Percentiles rank a stretch among this genome's conserved stretches.
Evolutionary conservation across 2,113 vertebrate species (phyloP).

Genomic region (Alouatta palliata): DNA sequence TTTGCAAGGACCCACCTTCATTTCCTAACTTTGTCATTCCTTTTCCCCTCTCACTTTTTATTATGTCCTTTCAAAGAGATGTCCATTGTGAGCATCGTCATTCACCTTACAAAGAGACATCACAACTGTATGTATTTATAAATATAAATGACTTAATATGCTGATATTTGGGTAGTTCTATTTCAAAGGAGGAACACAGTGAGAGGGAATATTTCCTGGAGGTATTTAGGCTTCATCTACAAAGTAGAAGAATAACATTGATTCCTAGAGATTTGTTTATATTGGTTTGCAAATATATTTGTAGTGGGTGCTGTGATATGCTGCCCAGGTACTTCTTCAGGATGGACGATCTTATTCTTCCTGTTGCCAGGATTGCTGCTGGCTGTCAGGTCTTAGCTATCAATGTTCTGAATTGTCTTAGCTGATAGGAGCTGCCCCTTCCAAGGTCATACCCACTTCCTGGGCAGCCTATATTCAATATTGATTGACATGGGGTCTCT

Average conservation of each 20-base stretch:
- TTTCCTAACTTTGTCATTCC: background rate
- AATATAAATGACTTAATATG: background rate
- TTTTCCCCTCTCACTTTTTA: background rate
- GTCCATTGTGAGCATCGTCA: background rate
- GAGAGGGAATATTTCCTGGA: background rate
- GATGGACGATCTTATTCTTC: background rate
- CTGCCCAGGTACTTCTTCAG: background rate
- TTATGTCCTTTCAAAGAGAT: background rate
- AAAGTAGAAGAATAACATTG: background rate
- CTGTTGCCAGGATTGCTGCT: background rate
- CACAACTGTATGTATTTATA: background rate
- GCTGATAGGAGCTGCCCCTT: background rate
- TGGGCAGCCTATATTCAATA: background rate
- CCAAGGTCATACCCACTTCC: background rate
- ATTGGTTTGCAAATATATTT: background rate
- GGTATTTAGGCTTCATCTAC: background rate
- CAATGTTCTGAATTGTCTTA: background rate
- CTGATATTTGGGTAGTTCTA: background rate
- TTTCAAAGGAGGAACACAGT: background rate
- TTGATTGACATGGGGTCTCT: background rate
- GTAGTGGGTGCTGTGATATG: background rate
- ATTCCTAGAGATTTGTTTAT: background rate
- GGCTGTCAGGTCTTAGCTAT: background rate
- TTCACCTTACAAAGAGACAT: background rate
- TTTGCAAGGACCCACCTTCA: background rate